phyloP scores from a whole-genome alignment of 2,113 vertebrate species.

The Melanerpes aurifrons region DNA sequence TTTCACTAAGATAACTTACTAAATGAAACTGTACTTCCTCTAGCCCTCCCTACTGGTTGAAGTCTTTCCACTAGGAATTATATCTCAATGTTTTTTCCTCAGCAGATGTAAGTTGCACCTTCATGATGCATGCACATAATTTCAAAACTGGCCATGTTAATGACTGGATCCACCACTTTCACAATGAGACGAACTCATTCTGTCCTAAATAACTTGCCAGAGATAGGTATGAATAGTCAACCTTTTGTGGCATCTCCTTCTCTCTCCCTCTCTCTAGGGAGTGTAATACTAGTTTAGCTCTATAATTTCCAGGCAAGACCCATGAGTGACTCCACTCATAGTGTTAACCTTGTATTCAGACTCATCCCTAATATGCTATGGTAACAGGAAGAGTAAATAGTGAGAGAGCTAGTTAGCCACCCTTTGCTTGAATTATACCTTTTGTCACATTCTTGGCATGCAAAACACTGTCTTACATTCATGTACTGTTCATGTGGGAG shows the following conservation, averaged over 20 bases:
- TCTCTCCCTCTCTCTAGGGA: background rate
- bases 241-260: background rate
- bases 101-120: background rate
- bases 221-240: background rate
- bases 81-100: background rate
- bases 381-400: background rate
- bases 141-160: background rate
- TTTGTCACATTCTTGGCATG: background rate
- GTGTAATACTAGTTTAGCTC: background rate
- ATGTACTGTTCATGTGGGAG: slow-evolving; percentile 14
- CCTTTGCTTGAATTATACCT: background rate
- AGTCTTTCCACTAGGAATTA: background rate
- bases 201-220: background rate
- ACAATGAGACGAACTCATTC: background rate
- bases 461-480: background rate
- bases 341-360: background rate
- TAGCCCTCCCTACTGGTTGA: background rate
- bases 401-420: background rate
- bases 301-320: background rate
- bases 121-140: background rate
- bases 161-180: background rate
- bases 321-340: background rate
- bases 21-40: background rate
- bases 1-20: background rate
- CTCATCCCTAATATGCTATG: background rate